phyloP scores from a whole-genome alignment of 2,888 invertebrate species.

The Leucoma salicis region DNA sequence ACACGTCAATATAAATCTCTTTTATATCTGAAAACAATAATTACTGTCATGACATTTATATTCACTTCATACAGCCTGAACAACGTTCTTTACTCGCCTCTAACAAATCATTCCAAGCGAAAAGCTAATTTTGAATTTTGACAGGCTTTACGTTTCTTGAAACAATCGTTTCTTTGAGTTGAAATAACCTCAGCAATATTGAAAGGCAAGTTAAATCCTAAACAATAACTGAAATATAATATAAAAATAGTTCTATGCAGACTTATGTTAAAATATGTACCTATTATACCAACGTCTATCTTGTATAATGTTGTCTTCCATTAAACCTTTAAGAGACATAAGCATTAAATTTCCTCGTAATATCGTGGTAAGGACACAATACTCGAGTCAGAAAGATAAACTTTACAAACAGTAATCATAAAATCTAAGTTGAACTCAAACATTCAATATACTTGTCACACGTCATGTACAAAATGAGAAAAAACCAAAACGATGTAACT shows the following conservation, averaged over 20 bases:
- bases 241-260: too few species aligned
- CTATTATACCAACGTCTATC: too few species aligned
- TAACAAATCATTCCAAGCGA: conserved; percentile 50
- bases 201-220: conserved; percentile 9
- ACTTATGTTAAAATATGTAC: too few species aligned
- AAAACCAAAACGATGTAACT: conserved; percentile 25
- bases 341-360: conserved; percentile 11
- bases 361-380: conserved; percentile 10
- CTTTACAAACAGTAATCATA: conserved; percentile 11
- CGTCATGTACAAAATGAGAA: conserved; percentile 29
- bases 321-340: conserved; percentile 2
- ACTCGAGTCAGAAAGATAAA: conserved; percentile 19
- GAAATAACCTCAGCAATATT: conserved; percentile 8
- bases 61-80: conserved; percentile 30
- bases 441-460: conserved; percentile 10
- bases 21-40: conserved; percentile 37
- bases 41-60: conserved; percentile 37
- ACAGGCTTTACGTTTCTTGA: conserved; percentile 43
- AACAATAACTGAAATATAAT: background rate
- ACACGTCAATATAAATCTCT: conserved; percentile 37
- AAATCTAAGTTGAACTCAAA: conserved; percentile 17
- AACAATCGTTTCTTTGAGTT: conserved; percentile 27
- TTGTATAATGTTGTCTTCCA: background rate
- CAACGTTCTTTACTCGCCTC: conserved; percentile 23
- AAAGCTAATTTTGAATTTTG: conserved; percentile 36